These are phyloP conservation scores for Vulpes ferrilata DNA, from an alignment of 2,113 vertebrate species.

Conservation along the genomic window DNA sequence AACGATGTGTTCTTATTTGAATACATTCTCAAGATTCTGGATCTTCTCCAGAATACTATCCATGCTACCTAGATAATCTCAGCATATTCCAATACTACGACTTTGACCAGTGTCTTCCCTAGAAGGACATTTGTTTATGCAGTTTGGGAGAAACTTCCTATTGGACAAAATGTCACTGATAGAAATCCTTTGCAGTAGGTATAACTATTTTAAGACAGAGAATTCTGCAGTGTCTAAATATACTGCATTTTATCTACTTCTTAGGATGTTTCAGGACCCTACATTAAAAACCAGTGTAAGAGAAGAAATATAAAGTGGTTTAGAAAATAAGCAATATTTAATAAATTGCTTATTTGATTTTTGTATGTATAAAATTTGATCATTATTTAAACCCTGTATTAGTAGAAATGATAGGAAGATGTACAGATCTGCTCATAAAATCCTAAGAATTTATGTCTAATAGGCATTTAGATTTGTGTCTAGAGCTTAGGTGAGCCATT, in stretches of 20 bases:
- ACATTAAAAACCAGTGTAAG: background rate
- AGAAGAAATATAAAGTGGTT: background rate
- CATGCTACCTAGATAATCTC: background rate
- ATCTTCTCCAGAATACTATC: background rate
- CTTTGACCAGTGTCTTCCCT: background rate
- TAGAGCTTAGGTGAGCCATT: background rate
- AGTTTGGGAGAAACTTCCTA: background rate
- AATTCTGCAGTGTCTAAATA: background rate
- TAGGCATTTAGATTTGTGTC: background rate
- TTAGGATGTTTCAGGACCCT: background rate
- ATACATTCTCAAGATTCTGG: background rate
- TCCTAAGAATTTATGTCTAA: background rate
- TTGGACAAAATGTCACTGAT: background rate
- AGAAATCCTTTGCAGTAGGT: background rate
- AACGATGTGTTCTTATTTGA: background rate
- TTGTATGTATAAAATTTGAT: background rate
- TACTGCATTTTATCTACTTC: background rate
- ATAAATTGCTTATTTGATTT: background rate
- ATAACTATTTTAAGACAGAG: background rate
- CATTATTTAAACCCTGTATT: background rate
- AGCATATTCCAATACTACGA: background rate
- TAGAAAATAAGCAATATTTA: background rate
- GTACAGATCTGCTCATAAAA: background rate
- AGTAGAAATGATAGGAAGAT: background rate
- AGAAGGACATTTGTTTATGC: background rate